Base-by-base conservation (phyloP, 2,797 vertebrate species). In the Halcyon smyrnensis region DNA sequence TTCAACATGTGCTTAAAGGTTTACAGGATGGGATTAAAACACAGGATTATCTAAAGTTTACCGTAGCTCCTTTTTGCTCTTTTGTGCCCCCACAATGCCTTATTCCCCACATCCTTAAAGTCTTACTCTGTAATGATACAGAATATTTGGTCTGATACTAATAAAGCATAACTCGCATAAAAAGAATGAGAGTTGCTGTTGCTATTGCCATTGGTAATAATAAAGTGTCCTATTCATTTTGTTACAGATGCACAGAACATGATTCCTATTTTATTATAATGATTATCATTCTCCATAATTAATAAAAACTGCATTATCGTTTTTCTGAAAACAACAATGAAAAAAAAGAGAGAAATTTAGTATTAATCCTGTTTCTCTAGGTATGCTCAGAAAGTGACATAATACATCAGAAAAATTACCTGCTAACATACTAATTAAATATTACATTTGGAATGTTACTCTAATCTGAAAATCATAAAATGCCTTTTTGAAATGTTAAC, bases 391-490 rank as follows among this genome's bases (percentile, higher is more conserved):
- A 74, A 89, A 91, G 70, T 67, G 0, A 30, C 41, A 51, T 39
- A 74, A 74, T 13, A 20, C 24, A 62, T 39, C 34, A 91, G 41
- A 45, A 71, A 87, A 90, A 91, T 37, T 6, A 94, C 57, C 37
- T 82, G 67, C 63, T 74, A 63, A 75, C 1, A 50, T 69, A 50
- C 7, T 89, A 20, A 76, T 75, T 48, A 63, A 67, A 48, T 67
- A 68, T 36, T 60, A 67, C 11, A 2, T 70, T 90, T 60, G 51
- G 45, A 89, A 85, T 60, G 30, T 27, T n/a, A 87, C 25, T 57
- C 46, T 89, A 75, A 88, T 83, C 48, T 79, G 63, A 95, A 90
- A 90, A 84, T 53, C 45, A 92, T 62, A 76, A 94, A 94, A 75
- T 46, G 18, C 6, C 20, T 48, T 75, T 87, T 71, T 70, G 50